Conservation (phyloP, 2,797 vertebrate genomes). For the Tarsius wallacei region DNA sequence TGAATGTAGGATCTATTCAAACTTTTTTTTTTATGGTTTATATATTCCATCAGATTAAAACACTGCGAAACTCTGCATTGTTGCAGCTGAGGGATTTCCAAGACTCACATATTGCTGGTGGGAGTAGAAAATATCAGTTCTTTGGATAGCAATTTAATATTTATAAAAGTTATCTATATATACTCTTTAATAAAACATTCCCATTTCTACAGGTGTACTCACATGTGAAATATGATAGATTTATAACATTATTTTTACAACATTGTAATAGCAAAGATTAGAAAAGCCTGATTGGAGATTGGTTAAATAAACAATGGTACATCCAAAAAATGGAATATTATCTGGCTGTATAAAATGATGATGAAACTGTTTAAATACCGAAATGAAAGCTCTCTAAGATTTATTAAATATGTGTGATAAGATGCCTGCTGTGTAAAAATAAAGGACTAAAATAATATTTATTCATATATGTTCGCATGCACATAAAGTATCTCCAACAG, state of each 20-base stretch:
- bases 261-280: neutral
- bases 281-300: neutral
- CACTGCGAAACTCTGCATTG: neutral
- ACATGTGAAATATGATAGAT: neutral
- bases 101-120: neutral
- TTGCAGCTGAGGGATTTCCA: neutral
- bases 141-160: constrained; percentile 37
- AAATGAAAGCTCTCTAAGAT: neutral
- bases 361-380: neutral
- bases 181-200: neutral
- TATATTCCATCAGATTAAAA: neutral
- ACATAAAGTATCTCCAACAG: neutral
- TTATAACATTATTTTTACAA: constrained; percentile 26
- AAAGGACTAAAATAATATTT: neutral
- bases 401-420: neutral
- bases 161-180: neutral
- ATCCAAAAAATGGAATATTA: neutral
- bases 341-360: neutral
- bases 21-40: neutral
- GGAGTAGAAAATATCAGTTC: neutral
- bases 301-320: neutral
- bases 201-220: neutral
- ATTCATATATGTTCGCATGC: neutral
- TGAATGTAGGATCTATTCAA: neutral
- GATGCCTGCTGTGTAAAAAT: neutral